Evolutionary conservation across 2,113 vertebrate species (phyloP), one percentile per base, ranked within the genome.

Genomic region (Acrocephalus kingi): DNA sequence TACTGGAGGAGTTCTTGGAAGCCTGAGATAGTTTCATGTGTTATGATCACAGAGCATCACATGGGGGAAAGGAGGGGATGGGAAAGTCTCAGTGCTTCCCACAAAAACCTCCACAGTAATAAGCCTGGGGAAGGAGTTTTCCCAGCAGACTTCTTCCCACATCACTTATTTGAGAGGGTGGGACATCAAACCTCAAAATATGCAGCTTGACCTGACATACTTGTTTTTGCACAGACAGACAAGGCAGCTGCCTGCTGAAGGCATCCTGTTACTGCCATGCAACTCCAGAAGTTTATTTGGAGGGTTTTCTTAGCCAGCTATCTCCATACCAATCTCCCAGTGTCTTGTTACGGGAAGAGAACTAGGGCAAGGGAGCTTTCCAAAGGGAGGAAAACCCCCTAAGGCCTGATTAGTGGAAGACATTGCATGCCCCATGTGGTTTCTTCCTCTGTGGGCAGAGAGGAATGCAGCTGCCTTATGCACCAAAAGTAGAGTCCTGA

Each of bases 161-260:
- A 96, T 95, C 95, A 93, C 93, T 96, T 91, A 66, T 55, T 90
- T 59, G 85, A 95, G 84, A 89, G 95, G 94, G 93, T 95, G 90
- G 93, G 82, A 96, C 92, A 92, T 92, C 73, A 95, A 96, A 91
- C 95, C 95, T 93, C 93, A 91, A 96, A 97, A 71, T 74, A 97
- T 88, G 94, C 90, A 91, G 92, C 79, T 93, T 96, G 93, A 96
- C 95, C 94, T 91, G 93, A 95, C 87, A 88, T 93, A 88, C 94
- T 93, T 90, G 94, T 93, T 97, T 96, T 75, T 80, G 87, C 79
- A 94, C 68, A 80, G 79, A 30, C 87, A 93, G 95, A 89, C 55
- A 90, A 94, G 82, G 79, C 95, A 94, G 93, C 89, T 90, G 87
- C 78, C 91, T 93, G 93, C 82, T 93, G 30, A 86, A 93, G 79